Evolutionary conservation across 2,113 vertebrate genomes (phyloP).

Genomic region (Edolisoma coerulescens): DNA sequence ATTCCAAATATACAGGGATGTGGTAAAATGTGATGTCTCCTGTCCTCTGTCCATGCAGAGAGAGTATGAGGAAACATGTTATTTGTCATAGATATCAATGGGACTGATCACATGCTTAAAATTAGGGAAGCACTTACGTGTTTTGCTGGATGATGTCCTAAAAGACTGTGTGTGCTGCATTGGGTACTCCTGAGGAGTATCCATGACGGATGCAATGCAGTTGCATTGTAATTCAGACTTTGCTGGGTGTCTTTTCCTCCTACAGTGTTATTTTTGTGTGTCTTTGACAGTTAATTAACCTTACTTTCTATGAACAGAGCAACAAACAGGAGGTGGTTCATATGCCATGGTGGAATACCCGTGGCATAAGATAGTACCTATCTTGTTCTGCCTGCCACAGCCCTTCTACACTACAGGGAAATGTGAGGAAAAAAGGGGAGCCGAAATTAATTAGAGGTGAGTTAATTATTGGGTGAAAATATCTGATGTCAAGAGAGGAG

Average conservation of each 20-base stretch:
- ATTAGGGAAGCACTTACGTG: not conserved
- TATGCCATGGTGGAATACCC: fast-evolving
- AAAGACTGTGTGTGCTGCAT: not conserved
- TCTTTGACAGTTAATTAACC: not conserved
- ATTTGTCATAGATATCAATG: not conserved
- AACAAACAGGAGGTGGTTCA: not conserved
- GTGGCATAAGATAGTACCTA: fast-evolving
- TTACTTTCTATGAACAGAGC: not conserved
- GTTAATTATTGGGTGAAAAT: not conserved
- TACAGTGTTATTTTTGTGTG: not conserved
- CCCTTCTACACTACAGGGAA: not conserved
- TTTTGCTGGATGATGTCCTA: not conserved
- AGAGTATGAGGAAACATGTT: not conserved
- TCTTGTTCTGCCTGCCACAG: not conserved
- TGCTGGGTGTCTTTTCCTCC: not conserved
- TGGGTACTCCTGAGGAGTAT: not conserved
- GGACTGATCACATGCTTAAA: not conserved
- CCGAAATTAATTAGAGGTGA: not conserved
- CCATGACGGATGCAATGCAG: not conserved
- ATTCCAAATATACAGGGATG: not conserved
- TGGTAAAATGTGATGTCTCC: not conserved
- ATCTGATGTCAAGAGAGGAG: not conserved
- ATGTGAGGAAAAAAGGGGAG: not conserved
- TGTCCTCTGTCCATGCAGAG: not conserved
- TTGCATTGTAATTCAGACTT: not conserved